These are phyloP conservation scores for Elephantulus edwardii DNA, from an alignment of 2,113 vertebrate genomes.

Conservation along the genomic window DNA sequence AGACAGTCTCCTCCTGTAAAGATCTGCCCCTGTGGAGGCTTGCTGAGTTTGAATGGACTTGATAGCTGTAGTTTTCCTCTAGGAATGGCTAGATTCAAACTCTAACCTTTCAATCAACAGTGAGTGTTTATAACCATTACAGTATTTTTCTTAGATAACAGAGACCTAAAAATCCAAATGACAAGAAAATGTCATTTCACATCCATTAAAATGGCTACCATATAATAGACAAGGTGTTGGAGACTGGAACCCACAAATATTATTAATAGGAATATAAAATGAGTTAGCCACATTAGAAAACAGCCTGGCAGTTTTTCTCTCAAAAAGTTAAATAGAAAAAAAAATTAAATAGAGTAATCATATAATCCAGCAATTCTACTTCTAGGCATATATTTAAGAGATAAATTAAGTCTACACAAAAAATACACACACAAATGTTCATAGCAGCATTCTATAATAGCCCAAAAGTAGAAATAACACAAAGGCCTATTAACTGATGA, in stretches of 20 bases:
- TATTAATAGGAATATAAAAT: slow-evolving; percentile 13
- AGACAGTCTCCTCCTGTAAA: no score
- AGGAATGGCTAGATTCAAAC: not conserved
- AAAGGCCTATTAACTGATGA: not conserved
- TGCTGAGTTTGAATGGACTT: no score
- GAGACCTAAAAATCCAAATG: not conserved
- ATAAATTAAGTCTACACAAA: not conserved
- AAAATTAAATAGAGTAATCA: not conserved
- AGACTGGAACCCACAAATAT: not conserved
- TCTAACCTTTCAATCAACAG: not conserved
- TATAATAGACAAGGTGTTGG: not conserved
- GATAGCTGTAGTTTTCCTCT: no score
- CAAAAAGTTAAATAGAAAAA: not conserved
- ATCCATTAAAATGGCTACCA: not conserved
- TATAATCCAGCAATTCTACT: not conserved
- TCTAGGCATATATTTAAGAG: not conserved
- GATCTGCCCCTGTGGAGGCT: no score
- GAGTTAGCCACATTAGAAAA: not conserved
- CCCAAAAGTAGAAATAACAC: slow-evolving; percentile 1
- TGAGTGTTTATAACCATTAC: not conserved
- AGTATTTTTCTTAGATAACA: not conserved
- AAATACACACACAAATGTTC: not conserved
- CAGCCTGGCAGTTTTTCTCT: not conserved
- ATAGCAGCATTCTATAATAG: not conserved
- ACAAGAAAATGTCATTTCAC: not conserved